Percentiles rank a stretch among this genome's conserved stretches.
phyloP scores from a whole-genome alignment of 2,797 vertebrate species.

The Okamejei kenojei region DNA sequence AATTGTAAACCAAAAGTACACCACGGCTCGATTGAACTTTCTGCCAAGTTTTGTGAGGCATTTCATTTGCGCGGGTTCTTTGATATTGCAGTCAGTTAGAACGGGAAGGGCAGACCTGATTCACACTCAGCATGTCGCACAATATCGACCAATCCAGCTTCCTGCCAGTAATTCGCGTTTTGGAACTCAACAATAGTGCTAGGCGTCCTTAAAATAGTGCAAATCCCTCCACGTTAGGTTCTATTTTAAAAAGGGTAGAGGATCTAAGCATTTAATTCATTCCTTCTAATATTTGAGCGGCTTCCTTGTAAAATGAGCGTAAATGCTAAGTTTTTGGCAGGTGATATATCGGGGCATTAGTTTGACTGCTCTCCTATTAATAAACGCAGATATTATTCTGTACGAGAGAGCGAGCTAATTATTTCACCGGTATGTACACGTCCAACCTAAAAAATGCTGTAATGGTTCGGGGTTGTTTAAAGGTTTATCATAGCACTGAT shows the following conservation, averaged over 20 bases:
- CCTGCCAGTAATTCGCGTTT: neutral
- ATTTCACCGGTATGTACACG: no score
- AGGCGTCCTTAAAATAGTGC: neutral
- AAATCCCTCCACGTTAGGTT: neutral
- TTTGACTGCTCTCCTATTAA: neutral
- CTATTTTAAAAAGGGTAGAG: neutral
- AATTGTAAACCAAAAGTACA: constrained; percentile 24
- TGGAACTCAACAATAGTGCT: neutral
- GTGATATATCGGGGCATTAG: neutral
- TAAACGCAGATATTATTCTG: neutral
- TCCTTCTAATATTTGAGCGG: neutral
- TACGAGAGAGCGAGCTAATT: neutral
- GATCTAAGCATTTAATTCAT: neutral
- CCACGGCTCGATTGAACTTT: constrained; percentile 25
- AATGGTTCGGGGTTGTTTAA: neutral
- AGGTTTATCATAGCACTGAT: neutral
- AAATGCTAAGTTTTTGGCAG: neutral
- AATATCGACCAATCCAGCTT: neutral
- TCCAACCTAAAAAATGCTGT: neutral
- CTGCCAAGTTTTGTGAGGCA: constrained; percentile 30
- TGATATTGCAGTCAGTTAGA: neutral
- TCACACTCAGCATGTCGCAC: neutral
- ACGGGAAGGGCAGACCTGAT: neutral
- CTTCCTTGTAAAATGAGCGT: neutral
- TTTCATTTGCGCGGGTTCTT: constrained; percentile 6